These are phyloP conservation scores for Drosophila phalerata DNA, from an alignment of 2,888 invertebrate species.

Conservation along the genomic window DNA sequence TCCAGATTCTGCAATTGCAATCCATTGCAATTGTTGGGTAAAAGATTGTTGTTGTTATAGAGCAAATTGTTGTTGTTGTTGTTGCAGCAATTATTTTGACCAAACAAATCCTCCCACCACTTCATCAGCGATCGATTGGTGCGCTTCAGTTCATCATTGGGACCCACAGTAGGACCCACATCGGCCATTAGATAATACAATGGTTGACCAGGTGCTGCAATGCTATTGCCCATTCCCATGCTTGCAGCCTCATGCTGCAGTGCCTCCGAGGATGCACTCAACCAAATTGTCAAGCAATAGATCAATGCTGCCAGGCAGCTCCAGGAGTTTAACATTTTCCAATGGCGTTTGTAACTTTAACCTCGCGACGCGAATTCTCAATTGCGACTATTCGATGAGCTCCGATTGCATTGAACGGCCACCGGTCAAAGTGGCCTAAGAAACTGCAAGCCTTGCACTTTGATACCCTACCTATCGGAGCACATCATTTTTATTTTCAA, in stretches of 20 bases:
- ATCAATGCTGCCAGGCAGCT: conserved; percentile 16
- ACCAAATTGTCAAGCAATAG: conserved; percentile 9
- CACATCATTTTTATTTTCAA: neutral
- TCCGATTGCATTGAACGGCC: conserved; percentile 49
- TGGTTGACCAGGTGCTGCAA: conserved; percentile 55
- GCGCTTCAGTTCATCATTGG: conserved; percentile 63
- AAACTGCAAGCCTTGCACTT: conserved; percentile 50
- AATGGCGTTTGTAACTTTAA: conserved; percentile 50
- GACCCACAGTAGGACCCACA: conserved; percentile 62
- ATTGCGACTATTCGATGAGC: conserved; percentile 58
- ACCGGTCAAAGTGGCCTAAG: conserved; percentile 20
- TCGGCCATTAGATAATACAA: conserved; percentile 72
- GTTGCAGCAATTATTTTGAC: conserved; percentile 58
- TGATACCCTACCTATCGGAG: conserved; percentile 19
- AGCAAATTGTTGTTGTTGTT: conserved; percentile 50
- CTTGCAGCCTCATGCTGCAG: neutral
- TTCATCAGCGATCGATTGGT: conserved; percentile 73
- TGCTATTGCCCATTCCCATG: conserved; percentile 31
- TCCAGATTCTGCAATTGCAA: conserved; percentile 53
- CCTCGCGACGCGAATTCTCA: conserved; percentile 61
- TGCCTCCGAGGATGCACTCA: conserved; percentile 10
- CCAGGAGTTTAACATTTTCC: conserved; percentile 52
- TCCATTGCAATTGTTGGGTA: conserved; percentile 49
- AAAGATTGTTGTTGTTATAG: conserved; percentile 14
- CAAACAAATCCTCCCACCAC: conserved; percentile 72